Percentiles rank a stretch among this genome's conserved stretches.
Evolutionary conservation across 2,888 invertebrate genomes (phyloP).

Genomic region (Mythimna lalbum): DNA sequence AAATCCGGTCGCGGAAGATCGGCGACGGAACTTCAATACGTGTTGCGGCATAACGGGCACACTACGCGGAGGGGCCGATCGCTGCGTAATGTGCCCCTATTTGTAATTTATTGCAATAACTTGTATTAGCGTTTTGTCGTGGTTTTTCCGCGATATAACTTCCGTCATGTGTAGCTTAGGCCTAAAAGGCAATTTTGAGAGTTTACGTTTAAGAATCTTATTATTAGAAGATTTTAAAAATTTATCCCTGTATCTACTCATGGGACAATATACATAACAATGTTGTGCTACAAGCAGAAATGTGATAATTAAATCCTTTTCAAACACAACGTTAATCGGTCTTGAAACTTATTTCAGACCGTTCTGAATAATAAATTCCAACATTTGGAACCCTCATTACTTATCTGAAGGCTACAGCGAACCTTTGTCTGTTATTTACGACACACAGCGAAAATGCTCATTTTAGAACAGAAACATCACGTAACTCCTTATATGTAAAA

Average conservation of each 20-base stretch:
- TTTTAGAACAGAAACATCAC: neutral
- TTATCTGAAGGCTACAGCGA: conserved; percentile 26
- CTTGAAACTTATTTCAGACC: conserved; percentile 9
- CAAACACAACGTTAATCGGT: conserved; percentile 2
- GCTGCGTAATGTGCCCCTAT: too few species aligned
- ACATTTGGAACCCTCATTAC: conserved; percentile 36
- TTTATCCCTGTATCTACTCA: neutral
- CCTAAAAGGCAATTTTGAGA: neutral
- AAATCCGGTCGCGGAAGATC: too few species aligned
- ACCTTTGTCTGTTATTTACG: conserved; percentile 22
- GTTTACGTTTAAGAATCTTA: neutral
- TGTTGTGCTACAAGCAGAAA: neutral
- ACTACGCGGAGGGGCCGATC: too few species aligned
- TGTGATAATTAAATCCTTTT: neutral
- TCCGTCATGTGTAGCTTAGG: neutral
- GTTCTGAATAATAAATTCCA: conserved; percentile 25
- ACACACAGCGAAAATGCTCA: conserved; percentile 1
- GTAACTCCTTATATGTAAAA: neutral
- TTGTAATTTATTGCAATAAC: too few species aligned
- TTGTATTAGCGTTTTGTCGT: too few species aligned
- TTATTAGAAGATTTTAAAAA: neutral
- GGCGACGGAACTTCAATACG: too few species aligned
- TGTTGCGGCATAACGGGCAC: too few species aligned
- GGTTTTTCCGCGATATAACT: too few species aligned
- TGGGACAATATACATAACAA: neutral